These are phyloP conservation scores for Noctua janthe DNA, from an alignment of 2,888 invertebrate genomes.

Conservation along the genomic window DNA sequence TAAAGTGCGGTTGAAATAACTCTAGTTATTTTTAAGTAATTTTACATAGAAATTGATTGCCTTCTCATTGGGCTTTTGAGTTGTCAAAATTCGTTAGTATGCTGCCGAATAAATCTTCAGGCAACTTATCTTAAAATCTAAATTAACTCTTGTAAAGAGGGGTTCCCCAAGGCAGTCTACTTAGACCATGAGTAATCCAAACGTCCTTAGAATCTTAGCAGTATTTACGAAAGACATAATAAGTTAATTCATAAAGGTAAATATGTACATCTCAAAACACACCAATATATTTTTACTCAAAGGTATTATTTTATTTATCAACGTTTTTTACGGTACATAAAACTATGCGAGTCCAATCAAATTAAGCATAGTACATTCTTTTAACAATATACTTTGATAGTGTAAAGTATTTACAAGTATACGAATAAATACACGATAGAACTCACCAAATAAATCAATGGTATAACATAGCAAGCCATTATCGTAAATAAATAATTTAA, in stretches of 20 bases:
- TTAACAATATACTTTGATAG: background rate
- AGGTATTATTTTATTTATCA: background rate
- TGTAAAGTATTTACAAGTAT: background rate
- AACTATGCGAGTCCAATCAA: background rate
- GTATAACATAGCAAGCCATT: slow-evolving; percentile 4
- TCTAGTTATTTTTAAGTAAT: background rate
- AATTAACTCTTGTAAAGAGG: background rate
- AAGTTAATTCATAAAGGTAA: background rate
- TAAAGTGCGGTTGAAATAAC: background rate
- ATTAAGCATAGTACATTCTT: background rate
- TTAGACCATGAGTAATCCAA: background rate
- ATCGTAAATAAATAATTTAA: slow-evolving; percentile 1
- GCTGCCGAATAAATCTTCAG: background rate
- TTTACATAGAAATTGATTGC: background rate
- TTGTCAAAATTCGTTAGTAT: background rate
- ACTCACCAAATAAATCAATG: background rate
- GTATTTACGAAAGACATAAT: too few species aligned
- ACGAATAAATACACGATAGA: background rate
- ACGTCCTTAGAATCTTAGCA: too few species aligned
- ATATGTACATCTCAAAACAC: background rate
- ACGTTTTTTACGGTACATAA: background rate
- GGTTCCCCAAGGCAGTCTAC: slow-evolving; percentile 3
- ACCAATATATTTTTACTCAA: background rate
- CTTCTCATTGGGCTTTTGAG: background rate
- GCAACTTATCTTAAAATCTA: background rate